Evolutionary conservation across 2,113 vertebrate genomes (phyloP), one percentile per base, ranked within the genome.

Genomic region (Calyptommatus sinebrachiatus): DNA sequence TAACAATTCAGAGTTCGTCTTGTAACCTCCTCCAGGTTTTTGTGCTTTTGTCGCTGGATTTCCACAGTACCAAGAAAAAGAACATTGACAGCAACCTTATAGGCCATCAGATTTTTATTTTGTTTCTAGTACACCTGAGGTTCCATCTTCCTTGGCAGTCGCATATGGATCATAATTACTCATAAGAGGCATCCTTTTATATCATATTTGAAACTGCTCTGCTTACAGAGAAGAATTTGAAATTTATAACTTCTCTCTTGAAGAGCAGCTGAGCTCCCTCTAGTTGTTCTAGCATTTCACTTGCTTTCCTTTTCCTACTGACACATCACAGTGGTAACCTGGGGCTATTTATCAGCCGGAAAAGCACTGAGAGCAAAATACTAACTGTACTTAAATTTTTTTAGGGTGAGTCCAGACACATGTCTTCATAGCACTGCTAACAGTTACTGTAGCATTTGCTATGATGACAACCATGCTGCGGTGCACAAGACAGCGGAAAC

Each of bases 321-420:
- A 41, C 3, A 84, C 14, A 69, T 1, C 0, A 1, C 80, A 67
- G 73, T 46, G 79, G 87, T 83, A 73, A 86, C 63, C 3, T 48
- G 76, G 79, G 5, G 82, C 85, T 77, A 78, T 77, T 85, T 87
- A 21, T 85, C 78, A 45, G 22, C 79, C 24, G 29, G 50, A 77
- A 78, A 46, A 53, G 72, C n/a, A 53, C 1, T 5, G 70, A 69
- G 65, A 67, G 79, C 71, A 61, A 29, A 46, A n/a, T 61, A 78
- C 45, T 4, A 18, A 75, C 79, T 75, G 35, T 53, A 74, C n/a
- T 29, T 57, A 24, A 1, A 16, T 26, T 80, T 67, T 21, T 66
- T 73, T 57, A 78, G 29, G 22, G 22, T 31, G 16, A 50, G 60
- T 16, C 35, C 35, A 41, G 35, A 41, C 35, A 41, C 35, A 4